These are phyloP conservation scores for Sinosuthora webbiana DNA, from an alignment of 2,113 vertebrate genomes.

Conservation along the genomic window DNA sequence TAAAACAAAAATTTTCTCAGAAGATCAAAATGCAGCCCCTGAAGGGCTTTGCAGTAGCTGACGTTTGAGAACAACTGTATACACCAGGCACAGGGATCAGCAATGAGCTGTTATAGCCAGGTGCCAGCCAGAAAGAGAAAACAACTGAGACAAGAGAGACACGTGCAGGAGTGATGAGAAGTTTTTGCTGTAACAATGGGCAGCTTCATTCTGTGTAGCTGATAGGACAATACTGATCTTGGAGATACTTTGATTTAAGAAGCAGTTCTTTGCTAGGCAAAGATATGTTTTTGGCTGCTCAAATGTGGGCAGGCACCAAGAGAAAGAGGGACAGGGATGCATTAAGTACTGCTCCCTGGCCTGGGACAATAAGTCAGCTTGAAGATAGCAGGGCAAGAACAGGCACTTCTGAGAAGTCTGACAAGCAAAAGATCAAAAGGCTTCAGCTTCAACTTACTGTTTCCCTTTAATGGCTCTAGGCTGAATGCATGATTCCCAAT, in stretches of 20 bases:
- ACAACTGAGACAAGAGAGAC: background rate
- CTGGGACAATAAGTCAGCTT: background rate
- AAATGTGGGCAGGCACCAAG: background rate
- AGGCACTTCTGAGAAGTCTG: background rate
- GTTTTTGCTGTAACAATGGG: background rate
- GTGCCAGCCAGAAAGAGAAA: background rate
- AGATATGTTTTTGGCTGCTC: background rate
- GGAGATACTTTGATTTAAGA: background rate
- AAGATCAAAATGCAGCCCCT: background rate
- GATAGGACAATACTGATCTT: background rate
- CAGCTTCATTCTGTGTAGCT: background rate
- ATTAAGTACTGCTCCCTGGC: background rate
- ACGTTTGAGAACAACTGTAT: background rate
- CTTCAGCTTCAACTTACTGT: background rate
- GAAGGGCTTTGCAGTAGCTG: background rate
- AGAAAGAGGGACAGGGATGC: background rate
- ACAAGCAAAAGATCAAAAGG: background rate
- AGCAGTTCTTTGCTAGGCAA: background rate
- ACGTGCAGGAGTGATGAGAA: background rate
- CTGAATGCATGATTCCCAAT: background rate
- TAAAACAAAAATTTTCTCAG: background rate
- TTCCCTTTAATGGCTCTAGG: conserved; percentile 49
- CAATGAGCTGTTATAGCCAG: accelerated
- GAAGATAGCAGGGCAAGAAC: background rate
- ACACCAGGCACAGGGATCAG: background rate